These are phyloP conservation scores for Odontesthes bonariensis DNA, from an alignment of 2,113 vertebrate species.

Conservation along the genomic window DNA sequence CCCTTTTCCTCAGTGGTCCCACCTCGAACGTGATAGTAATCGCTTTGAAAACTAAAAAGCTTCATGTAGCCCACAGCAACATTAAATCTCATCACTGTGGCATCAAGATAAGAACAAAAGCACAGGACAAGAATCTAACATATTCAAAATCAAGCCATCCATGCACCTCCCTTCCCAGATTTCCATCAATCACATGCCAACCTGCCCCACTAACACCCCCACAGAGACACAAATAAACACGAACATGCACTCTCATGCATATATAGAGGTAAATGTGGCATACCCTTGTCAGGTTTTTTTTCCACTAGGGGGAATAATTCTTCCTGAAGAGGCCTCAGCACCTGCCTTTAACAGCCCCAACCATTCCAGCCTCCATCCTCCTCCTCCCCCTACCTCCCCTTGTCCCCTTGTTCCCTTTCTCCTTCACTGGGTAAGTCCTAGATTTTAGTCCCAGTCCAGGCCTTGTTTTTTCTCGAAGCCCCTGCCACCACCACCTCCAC, in stretches of 20 bases:
- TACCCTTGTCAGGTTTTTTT: slow-evolving; percentile 74
- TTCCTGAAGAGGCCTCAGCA: slow-evolving; percentile 78
- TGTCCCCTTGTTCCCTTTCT: slow-evolving; percentile 51
- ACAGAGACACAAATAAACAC: slow-evolving; percentile 47
- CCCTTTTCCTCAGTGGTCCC: slow-evolving; percentile 41
- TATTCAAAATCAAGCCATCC: slow-evolving; percentile 19
- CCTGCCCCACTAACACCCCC: slow-evolving; percentile 27
- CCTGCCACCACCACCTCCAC: slow-evolving; percentile 22
- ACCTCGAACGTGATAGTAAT: slow-evolving; percentile 4
- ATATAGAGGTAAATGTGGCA: slow-evolving; percentile 72
- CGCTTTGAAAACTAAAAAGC: slow-evolving; percentile 20
- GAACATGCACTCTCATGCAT: slow-evolving; percentile 69
- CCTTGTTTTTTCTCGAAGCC: slow-evolving; percentile 66
- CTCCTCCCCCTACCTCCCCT: slow-evolving; percentile 48
- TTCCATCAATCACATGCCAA: slow-evolving; percentile 37
- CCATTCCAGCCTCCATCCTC: slow-evolving; percentile 56
- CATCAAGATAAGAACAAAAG: slow-evolving; percentile 37
- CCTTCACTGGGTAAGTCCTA: slow-evolving; percentile 71
- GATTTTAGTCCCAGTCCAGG: slow-evolving; percentile 72
- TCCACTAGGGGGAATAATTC: slow-evolving; percentile 56
- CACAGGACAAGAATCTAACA: slow-evolving; percentile 29
- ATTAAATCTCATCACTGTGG: slow-evolving; percentile 32
- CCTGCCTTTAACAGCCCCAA: slow-evolving; percentile 73
- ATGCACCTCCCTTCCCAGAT: slow-evolving; percentile 22
- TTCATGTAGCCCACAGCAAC: slow-evolving; percentile 41